A percentile compares a stretch with the other conserved stretches of the same genome.
These are phyloP conservation scores for Lepidotrigona ventralis DNA, from an alignment of 1,140 invertebrate genomes.

Conservation along the genomic window DNA sequence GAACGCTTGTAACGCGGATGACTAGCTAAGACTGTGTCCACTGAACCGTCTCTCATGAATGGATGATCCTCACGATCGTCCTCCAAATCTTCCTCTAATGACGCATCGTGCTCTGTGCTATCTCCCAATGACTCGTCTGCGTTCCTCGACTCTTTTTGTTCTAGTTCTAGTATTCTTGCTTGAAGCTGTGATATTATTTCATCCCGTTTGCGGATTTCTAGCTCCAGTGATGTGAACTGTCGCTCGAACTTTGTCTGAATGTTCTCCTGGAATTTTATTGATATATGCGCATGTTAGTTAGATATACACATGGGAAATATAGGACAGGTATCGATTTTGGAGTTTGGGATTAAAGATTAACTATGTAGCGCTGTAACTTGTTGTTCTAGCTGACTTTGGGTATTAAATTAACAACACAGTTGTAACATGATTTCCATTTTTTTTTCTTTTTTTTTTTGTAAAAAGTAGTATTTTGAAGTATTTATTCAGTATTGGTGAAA, in stretches of 20 bases:
- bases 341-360: background rate
- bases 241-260: conserved; percentile 80
- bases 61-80: conserved; percentile 79
- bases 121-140: conserved; percentile 55
- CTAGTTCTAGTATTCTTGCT: conserved; percentile 85
- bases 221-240: conserved; percentile 86
- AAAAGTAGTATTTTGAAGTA: too few relatives aligned
- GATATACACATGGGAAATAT: too few relatives aligned
- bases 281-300: background rate
- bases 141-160: conserved; percentile 72
- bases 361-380: background rate
- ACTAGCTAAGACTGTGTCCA: conserved; percentile 80
- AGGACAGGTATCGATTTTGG: background rate
- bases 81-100: conserved; percentile 69
- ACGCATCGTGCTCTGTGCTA: conserved; percentile 68
- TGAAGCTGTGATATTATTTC: conserved; percentile 89
- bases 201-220: conserved; percentile 88
- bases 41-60: conserved; percentile 82
- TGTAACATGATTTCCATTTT: background rate
- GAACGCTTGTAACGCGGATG: conserved; percentile 68
- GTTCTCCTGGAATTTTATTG: conserved; percentile 75
- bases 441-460: too few relatives aligned
- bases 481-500: too few relatives aligned
- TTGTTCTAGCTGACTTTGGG: background rate
- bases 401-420: background rate